These are phyloP conservation scores for Circaetus gallicus DNA, from an alignment of 2,113 vertebrate genomes.

Conservation along the genomic window DNA sequence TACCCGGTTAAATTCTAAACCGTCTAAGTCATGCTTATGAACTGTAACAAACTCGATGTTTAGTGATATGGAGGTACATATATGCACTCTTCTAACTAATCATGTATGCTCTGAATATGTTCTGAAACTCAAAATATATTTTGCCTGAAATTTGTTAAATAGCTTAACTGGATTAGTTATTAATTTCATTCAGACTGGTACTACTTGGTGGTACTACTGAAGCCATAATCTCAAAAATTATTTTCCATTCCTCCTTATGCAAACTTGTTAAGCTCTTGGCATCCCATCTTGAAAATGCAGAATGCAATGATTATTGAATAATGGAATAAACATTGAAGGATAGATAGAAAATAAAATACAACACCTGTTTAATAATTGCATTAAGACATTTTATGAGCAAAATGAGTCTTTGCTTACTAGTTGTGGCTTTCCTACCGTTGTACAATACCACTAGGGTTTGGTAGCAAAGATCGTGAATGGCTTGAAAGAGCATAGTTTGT, in stretches of 20 bases:
- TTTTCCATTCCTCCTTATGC: background rate
- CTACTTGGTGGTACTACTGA: background rate
- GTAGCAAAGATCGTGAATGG: background rate
- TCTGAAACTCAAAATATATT: background rate
- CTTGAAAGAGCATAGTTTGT: background rate
- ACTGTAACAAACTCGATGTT: background rate
- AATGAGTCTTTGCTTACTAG: background rate
- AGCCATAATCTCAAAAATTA: background rate
- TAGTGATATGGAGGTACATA: background rate
- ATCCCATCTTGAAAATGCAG: background rate
- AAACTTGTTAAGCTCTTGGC: background rate
- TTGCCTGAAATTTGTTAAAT: background rate
- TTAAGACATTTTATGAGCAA: background rate
- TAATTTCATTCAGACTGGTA: background rate
- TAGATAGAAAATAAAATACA: background rate
- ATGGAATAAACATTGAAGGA: background rate
- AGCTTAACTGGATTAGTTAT: background rate
- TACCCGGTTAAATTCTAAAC: background rate
- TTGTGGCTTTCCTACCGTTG: background rate
- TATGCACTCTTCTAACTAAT: background rate
- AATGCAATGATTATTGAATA: background rate
- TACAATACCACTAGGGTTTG: background rate
- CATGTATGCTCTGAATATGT: accelerated
- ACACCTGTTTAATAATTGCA: background rate
- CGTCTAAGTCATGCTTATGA: accelerated